Conservation (phyloP, 2,113 vertebrate genomes). For the Upupa epops region DNA sequence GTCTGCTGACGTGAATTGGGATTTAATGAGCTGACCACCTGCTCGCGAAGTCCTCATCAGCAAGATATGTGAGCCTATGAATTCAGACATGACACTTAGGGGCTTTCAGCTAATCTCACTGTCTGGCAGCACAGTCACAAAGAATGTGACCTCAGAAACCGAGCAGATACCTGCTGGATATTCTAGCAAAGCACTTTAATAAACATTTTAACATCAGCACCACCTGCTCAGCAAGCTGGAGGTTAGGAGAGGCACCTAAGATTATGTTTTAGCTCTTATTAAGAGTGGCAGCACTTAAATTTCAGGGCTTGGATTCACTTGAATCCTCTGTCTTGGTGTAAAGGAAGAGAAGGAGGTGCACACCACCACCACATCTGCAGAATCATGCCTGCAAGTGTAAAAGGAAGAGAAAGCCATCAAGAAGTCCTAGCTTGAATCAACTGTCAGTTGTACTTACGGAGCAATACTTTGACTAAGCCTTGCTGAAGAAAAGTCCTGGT, state of each 20-base stretch:
- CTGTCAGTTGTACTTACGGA: neutral
- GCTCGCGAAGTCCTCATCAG: slow-evolving; percentile 37
- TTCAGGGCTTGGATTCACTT: neutral
- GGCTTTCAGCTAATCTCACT: slow-evolving; percentile 39
- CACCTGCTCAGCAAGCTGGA: neutral
- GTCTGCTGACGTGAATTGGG: slow-evolving; percentile 18
- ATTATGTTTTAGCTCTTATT: neutral
- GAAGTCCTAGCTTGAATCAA: neutral
- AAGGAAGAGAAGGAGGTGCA: neutral
- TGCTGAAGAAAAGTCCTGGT: neutral
- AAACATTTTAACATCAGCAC: neutral
- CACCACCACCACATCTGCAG: neutral
- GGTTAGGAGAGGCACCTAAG: neutral
- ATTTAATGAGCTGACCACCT: slow-evolving; percentile 62
- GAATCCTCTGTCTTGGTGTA: neutral
- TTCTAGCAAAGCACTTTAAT: neutral
- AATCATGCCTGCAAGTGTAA: neutral
- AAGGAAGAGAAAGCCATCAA: neutral
- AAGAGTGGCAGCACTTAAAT: neutral
- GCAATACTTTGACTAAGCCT: neutral
- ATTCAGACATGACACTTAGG: slow-evolving; percentile 33
- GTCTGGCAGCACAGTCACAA: slow-evolving; percentile 16
- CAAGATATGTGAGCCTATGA: slow-evolving; percentile 39
- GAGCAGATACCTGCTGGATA: neutral
- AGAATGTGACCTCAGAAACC: slow-evolving; percentile 43